Base-by-base conservation (phyloP, 2,888 invertebrate species). In the Ornithoptera priamus region DNA sequence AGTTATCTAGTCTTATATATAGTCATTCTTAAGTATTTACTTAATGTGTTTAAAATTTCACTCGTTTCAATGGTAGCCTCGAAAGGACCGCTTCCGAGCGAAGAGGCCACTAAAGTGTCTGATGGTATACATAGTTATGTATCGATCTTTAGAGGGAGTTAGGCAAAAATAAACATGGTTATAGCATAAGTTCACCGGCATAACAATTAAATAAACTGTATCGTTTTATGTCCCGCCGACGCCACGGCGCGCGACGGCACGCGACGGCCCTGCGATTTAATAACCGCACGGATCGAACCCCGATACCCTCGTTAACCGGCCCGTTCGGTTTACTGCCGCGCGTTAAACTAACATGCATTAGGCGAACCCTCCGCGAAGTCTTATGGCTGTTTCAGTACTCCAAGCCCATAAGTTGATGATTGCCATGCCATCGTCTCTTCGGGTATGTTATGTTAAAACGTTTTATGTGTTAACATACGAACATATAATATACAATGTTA, bases 241-340 rank as follows among this genome's bases (percentile, higher is more conserved):
- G 57, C 39, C 18, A 24, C 3, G 61, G 56, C 65, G 65, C 65
- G 61, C 65, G 68, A 65, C 53, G 39, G 39, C 39, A 39, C 39
- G 39, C 39, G 39, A 39, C 39, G 53, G 17, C 36, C 42, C 46
- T 18, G 67, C 68, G 74, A 73, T 72, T 73, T 71, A 73, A 76
- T 73, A 74, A 73, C 73, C 70, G 71, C 73, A 73, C 71, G 72
- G 72, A 74, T 72, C 73, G 73, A 74, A 72, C 72, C 73, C 69
- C 46, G 22, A 58, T 46, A 39, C 58, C 57, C 66, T 58, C 65
- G 69, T 69, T 69, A 69, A 81, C 78, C 79, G 77, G 76, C 74
- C 78, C 82, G 80, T 80, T 78, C 77, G 78, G 79, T 86, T 87
- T 86, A 86, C 75, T 82, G 80, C 75, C 76, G 79, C 78, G 79